Evolutionary conservation across 1,140 invertebrate species (phyloP), one percentile per base, ranked within the genome.

Genomic region (Panonychus citri): DNA sequence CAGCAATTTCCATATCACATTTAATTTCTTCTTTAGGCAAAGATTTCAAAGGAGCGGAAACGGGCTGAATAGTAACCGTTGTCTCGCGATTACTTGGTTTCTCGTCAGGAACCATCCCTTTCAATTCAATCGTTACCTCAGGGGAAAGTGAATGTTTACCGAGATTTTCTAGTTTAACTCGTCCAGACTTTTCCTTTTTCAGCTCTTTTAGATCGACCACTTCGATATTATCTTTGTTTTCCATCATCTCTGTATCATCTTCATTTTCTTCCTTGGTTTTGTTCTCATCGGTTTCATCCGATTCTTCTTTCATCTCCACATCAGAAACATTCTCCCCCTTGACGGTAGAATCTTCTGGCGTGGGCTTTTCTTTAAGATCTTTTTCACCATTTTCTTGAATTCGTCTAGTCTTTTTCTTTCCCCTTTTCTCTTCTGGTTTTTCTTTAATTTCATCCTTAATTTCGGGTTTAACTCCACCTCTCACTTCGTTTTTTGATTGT

Each of bases 331-430:
- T 19, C 17, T 46, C 24, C 4, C 17, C 42, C 7, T 46, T 46
- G 4, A 19, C 24, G 7, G 7, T 24, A 46, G 21, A n/a, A 46
- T 61, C 58, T n/a, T 27, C 24, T 46, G 57, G 43, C 8, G 26
- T 26, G 1, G 49, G 27, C 55, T 58, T 28, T 7, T 39, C 30
- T 28, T 42, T 34, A 34, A 12, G 19, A 19, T 2, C 7, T 8
- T 55, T 24, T 68, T 70, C 2, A 67, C 64, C 55, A 71, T 68
- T n/a, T 63, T 66, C 48, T 70, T 70, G 8, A 61, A 66, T 51
- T 74, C 71, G 37, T 48, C 62, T n/a, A n/a, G 30, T 39, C 30
- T 46, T 62, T 60, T 43, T 27, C 59, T 55, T 15, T 69, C 61
- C 53, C 73, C 68, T 30, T 61, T 25, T 57, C 2, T 70, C 71